Conservation (phyloP, 2,888 invertebrate genomes). For the Baronia brevicornis region DNA sequence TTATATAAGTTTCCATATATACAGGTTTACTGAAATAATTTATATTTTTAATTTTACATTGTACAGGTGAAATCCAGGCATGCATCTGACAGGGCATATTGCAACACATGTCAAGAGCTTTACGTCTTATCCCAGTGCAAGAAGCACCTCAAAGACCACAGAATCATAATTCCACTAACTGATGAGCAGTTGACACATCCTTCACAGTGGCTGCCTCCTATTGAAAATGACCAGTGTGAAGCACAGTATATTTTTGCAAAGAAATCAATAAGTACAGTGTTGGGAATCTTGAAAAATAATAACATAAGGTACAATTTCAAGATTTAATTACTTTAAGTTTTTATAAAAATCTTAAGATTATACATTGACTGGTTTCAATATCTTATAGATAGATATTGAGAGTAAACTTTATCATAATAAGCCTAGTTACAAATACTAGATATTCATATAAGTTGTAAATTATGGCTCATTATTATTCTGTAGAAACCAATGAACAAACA, state of each 20-base stretch:
- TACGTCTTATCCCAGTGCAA: slow-evolving; percentile 46
- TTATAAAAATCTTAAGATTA: too few relatives aligned
- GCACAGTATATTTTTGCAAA: slow-evolving; percentile 92
- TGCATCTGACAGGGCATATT: slow-evolving; percentile 74
- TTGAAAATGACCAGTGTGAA: slow-evolving; percentile 85
- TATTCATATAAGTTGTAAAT: too few relatives aligned
- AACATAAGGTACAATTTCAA: slow-evolving; percentile 67
- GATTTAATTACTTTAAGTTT: too few relatives aligned
- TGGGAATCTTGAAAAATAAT: slow-evolving; percentile 76
- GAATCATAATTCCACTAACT: slow-evolving; percentile 64
- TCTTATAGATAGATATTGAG: too few relatives aligned
- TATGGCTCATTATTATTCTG: too few relatives aligned
- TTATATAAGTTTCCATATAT: too few relatives aligned
- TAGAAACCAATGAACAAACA: too few relatives aligned
- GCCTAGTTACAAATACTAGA: too few relatives aligned
- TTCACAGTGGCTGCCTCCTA: slow-evolving; percentile 79
- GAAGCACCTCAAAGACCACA: slow-evolving; percentile 76
- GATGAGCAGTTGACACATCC: slow-evolving; percentile 78
- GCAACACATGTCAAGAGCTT: slow-evolving; percentile 78
- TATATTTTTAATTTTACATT: slow-evolving; percentile 5
- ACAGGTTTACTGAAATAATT: too few relatives aligned
- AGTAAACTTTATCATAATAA: too few relatives aligned
- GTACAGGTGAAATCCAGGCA: slow-evolving; percentile 58
- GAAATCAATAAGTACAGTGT: slow-evolving; percentile 78
- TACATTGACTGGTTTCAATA: too few relatives aligned